Percentiles rank a stretch among this genome's conserved stretches.
Evolutionary conservation across 2,113 vertebrate species (phyloP).

Genomic region (Axis porcinus): DNA sequence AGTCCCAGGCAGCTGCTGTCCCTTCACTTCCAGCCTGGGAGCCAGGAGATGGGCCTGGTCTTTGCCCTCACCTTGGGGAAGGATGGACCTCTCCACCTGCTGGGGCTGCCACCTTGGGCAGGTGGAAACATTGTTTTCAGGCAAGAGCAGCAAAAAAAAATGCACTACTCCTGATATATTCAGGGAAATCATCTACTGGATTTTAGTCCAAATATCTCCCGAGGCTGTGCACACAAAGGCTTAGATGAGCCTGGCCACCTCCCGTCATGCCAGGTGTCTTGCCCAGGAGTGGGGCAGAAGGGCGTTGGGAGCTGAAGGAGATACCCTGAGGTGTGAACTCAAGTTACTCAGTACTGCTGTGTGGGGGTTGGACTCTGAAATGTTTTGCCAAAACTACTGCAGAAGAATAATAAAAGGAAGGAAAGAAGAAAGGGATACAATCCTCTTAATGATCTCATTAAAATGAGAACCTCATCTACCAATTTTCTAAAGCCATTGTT

Average conservation of each 20-base stretch:
- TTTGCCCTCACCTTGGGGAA: not conserved
- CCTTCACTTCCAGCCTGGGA: not conserved
- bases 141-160: not conserved
- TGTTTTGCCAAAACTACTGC: not conserved
- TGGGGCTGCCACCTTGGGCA: not conserved
- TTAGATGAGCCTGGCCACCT: not conserved
- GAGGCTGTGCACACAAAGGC: not conserved
- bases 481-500: not conserved
- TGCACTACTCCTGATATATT: not conserved
- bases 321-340: not conserved
- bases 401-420: not conserved
- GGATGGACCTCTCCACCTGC: not conserved
- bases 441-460: not conserved
- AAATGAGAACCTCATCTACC: not conserved
- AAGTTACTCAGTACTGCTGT: not conserved
- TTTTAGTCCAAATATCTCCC: not conserved
- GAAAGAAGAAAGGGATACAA: not conserved
- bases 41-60: too few species aligned
- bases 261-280: too few species aligned
- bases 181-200: not conserved
- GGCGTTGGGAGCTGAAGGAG: not conserved
- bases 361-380: not conserved
- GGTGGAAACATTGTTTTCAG: not conserved
- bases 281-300: not conserved
- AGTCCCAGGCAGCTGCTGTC: not conserved